Conservation (phyloP, 2,113 vertebrate species). For the Elephas maximus region DNA sequence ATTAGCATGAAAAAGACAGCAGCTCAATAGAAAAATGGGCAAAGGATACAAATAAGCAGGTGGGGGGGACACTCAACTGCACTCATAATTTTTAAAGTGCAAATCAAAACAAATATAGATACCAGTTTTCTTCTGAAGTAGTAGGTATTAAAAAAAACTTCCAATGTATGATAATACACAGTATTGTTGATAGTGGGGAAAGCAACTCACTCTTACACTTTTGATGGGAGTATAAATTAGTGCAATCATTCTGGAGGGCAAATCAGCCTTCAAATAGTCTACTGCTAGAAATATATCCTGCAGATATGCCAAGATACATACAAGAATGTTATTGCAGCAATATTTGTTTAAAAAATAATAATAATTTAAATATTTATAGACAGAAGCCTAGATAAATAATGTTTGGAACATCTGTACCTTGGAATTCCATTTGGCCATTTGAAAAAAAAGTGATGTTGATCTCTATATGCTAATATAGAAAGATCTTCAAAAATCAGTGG, state of each 20-base stretch:
- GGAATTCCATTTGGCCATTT: neutral
- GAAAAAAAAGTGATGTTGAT: neutral
- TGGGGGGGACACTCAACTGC: neutral
- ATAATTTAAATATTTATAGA: neutral
- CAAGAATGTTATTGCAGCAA: neutral
- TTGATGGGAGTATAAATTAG: neutral
- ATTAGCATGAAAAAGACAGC: neutral
- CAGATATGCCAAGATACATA: neutral
- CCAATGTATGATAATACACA: neutral
- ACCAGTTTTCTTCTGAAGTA: neutral
- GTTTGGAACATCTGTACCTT: neutral
- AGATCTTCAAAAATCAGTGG: neutral
- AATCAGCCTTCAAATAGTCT: neutral
- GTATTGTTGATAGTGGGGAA: neutral
- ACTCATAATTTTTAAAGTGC: neutral
- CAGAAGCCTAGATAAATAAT: neutral
- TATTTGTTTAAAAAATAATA: neutral
- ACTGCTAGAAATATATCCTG: neutral
- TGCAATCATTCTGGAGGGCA: neutral
- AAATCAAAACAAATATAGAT: neutral
- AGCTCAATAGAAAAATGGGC: neutral
- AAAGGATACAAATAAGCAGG: conserved; percentile 24
- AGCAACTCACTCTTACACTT: neutral
- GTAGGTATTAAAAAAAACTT: neutral
- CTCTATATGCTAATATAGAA: neutral